Evolutionary conservation across 2,888 invertebrate species (phyloP).

Genomic region (Meloe dianella): DNA sequence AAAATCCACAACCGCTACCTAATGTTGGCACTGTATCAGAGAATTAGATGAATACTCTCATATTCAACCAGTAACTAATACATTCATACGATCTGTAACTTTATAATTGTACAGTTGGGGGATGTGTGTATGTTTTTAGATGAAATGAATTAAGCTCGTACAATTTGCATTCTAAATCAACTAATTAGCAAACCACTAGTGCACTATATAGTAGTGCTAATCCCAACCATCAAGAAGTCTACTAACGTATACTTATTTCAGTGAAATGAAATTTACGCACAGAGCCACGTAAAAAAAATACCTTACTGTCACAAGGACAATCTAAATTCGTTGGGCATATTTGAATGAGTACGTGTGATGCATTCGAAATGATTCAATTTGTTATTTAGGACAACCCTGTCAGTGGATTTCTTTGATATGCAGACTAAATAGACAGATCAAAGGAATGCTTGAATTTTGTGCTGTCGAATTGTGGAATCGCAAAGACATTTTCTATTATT

Average conservation of each 20-base stretch:
- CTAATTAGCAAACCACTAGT: background rate
- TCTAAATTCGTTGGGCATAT: constrained; percentile 31
- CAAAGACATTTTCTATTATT: too few relatives aligned
- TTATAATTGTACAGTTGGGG: background rate
- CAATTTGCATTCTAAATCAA: constrained; percentile 4
- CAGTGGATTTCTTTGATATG: constrained; percentile 16
- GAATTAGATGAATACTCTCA: background rate
- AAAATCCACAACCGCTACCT: background rate
- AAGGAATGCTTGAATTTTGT: constrained; percentile 16
- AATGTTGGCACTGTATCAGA: background rate
- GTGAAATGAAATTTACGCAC: background rate
- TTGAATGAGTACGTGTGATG: constrained; percentile 24
- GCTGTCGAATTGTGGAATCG: background rate
- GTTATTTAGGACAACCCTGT: background rate
- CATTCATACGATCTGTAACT: background rate
- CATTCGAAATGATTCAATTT: constrained; percentile 20
- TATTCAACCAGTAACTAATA: too few relatives aligned
- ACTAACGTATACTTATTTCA: background rate
- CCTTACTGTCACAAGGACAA: background rate
- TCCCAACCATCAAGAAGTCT: background rate
- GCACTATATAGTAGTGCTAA: background rate
- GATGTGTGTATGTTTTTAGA: background rate
- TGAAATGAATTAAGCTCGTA: background rate
- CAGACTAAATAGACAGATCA: constrained; percentile 22
- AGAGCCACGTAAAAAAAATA: background rate